phyloP scores from a whole-genome alignment of 2,113 vertebrate genomes.

The Eupsittula cactorum region DNA sequence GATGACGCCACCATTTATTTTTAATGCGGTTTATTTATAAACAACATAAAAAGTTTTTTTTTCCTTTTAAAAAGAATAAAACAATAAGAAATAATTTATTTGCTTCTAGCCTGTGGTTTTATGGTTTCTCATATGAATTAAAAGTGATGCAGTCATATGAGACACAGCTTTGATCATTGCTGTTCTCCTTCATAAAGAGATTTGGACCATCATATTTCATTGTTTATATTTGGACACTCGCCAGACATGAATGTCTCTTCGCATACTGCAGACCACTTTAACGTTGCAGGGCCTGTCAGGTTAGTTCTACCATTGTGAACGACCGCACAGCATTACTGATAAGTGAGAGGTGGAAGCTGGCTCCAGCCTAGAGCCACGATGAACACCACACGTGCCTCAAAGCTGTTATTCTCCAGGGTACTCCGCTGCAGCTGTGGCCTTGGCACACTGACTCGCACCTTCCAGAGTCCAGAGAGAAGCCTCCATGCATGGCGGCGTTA shows the following conservation, averaged over 20 bases:
- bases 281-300: background rate
- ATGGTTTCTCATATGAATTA: background rate
- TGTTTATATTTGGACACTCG: background rate
- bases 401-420: background rate
- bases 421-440: background rate
- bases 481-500: accelerated
- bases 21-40: slow-evolving; percentile 36
- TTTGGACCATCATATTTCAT: accelerated
- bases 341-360: background rate
- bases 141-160: background rate
- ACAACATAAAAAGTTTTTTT: background rate
- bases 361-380: background rate
- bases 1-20: background rate
- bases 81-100: slow-evolving; percentile 10
- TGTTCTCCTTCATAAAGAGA: background rate
- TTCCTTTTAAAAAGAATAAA: background rate
- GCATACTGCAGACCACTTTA: background rate
- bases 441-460: background rate
- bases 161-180: background rate
- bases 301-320: background rate
- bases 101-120: background rate
- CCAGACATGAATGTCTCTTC: background rate
- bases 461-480: background rate
- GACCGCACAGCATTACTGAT: background rate
- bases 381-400: accelerated